Percentiles rank a stretch among this genome's conserved stretches.
Evolutionary conservation across 2,888 invertebrate species (phyloP).

Genomic region (Hyposoter didymator): DNA sequence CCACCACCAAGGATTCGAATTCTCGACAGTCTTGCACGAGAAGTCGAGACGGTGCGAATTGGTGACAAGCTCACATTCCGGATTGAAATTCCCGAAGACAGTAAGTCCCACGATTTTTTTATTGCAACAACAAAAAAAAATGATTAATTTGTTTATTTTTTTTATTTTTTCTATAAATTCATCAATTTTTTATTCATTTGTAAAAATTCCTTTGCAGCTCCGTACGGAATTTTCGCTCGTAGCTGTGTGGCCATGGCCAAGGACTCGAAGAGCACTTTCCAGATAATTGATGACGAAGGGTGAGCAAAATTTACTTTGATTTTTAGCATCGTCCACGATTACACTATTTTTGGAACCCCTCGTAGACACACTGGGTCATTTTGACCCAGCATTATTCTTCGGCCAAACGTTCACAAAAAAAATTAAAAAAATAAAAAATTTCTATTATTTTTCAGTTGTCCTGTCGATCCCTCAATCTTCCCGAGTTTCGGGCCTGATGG

Average conservation of each 20-base stretch:
- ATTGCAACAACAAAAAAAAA: background rate
- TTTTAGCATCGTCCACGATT: background rate
- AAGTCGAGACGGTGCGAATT: conserved; percentile 97
- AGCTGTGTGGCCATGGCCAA: conserved; percentile 99
- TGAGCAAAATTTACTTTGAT: conserved; percentile 79
- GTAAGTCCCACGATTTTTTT: conserved; percentile 86
- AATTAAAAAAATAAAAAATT: too few relatives aligned
- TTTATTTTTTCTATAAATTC: background rate
- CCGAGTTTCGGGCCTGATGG: conserved; percentile 96
- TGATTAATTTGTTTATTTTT: conserved; percentile 28
- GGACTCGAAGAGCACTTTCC: conserved; percentile 97
- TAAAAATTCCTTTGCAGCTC: conserved; percentile 87
- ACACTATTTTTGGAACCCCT: background rate
- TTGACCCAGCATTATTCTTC: too few relatives aligned
- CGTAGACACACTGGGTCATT: too few relatives aligned
- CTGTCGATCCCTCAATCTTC: conserved; percentile 96
- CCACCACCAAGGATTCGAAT: conserved; percentile 97
- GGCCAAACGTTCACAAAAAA: too few relatives aligned
- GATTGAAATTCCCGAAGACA: conserved; percentile 98
- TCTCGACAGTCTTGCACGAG: conserved; percentile 93
- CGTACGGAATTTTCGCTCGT: conserved; percentile 97
- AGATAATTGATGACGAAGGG: conserved; percentile 98
- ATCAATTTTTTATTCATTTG: background rate
- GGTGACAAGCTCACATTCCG: conserved; percentile 97
- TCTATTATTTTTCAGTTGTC: conserved; percentile 88